Percentiles rank a stretch among this genome's conserved stretches.
These are phyloP conservation scores for Paramisgurnus dabryanus DNA, from an alignment of 2,113 vertebrate species.

Conservation along the genomic window DNA sequence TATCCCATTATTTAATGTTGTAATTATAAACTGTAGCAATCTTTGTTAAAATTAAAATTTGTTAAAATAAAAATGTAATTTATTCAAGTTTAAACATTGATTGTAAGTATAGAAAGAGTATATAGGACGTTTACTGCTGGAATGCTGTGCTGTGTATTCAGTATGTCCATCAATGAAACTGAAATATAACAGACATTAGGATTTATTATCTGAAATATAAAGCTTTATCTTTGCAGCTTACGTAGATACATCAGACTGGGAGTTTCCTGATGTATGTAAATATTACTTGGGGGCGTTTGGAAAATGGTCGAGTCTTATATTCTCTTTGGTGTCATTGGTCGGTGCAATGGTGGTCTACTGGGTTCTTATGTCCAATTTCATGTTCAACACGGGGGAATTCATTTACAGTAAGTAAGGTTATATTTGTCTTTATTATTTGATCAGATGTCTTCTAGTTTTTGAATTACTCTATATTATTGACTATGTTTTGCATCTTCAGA, in stretches of 20 bases:
- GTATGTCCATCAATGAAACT: background rate
- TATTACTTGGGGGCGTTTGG: constrained; percentile 93
- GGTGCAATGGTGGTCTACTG: constrained; percentile 98
- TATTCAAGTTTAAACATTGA: background rate
- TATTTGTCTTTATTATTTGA: background rate
- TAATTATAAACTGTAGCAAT: no score
- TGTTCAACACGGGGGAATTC: constrained; percentile 93
- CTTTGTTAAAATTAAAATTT: no score
- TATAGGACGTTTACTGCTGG: background rate
- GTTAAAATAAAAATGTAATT: no score
- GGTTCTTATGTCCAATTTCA: constrained; percentile 99
- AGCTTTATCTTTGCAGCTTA: constrained; percentile 68
- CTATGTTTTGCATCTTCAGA: constrained; percentile 70
- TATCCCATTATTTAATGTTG: no score
- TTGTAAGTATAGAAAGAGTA: background rate
- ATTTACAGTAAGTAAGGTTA: constrained; percentile 87
- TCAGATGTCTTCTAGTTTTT: background rate
- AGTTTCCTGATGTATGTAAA: constrained; percentile 94
- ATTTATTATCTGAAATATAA: background rate
- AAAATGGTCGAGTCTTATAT: constrained; percentile 91
- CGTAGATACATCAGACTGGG: constrained; percentile 86
- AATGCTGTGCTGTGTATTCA: background rate
- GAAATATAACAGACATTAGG: background rate
- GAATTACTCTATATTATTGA: background rate
- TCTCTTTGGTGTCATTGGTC: constrained; percentile 90